Percentiles rank a stretch among this genome's conserved stretches.
phyloP scores from a whole-genome alignment of 2,797 vertebrate species.

The Leuciscus waleckii region DNA sequence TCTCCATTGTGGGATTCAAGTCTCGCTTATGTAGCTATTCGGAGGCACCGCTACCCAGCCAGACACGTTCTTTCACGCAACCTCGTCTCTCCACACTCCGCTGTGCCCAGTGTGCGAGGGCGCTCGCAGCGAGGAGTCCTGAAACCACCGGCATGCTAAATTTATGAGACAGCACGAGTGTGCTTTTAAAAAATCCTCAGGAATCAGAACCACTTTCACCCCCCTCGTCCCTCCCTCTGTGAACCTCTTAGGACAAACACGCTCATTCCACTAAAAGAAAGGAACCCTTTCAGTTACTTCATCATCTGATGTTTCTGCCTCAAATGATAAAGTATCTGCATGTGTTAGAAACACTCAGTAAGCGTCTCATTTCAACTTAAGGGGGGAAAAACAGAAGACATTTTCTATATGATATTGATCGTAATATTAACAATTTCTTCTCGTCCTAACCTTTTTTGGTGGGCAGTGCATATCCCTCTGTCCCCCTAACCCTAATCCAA shows the following conservation, averaged over 20 bases:
- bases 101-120: neutral
- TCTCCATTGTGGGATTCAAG: neutral
- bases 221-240: slow-evolving; percentile 51
- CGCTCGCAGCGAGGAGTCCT: slow-evolving; percentile 16
- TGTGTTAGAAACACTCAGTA: slow-evolving; percentile 8
- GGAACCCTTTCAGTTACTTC: slow-evolving; percentile 58
- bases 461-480: neutral
- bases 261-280: slow-evolving; percentile 28
- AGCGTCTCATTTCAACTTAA: neutral
- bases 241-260: slow-evolving; percentile 16
- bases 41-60: neutral
- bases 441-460: neutral
- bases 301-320: slow-evolving; percentile 53
- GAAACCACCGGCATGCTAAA: slow-evolving; percentile 49
- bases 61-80: neutral
- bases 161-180: slow-evolving; percentile 52
- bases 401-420: neutral
- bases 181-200: slow-evolving; percentile 48
- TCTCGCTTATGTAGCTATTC: slow-evolving; percentile 21
- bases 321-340: slow-evolving; percentile 23
- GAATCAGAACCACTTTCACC: slow-evolving; percentile 56
- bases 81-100: neutral
- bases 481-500: neutral
- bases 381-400: no score
- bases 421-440: neutral